A percentile compares a stretch with the other conserved stretches of the same genome.
phyloP scores from a whole-genome alignment of 2,888 invertebrate species.

The Oscheius sp. region DNA sequence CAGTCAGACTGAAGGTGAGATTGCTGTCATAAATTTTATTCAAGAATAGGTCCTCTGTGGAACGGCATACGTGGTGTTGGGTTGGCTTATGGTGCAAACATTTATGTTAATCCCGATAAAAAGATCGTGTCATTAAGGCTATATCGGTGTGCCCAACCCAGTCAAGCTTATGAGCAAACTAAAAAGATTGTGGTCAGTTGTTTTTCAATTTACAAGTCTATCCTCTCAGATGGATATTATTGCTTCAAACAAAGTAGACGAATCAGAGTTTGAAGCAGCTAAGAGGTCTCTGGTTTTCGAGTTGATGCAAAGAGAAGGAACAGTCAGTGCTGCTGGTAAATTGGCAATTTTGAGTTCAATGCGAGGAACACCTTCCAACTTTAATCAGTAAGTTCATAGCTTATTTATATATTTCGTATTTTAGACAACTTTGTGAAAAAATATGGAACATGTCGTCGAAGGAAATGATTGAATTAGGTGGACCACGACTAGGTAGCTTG shows the following conservation, averaged over 20 bases:
- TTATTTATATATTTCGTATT: constrained; percentile 15
- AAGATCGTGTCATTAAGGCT: constrained; percentile 80
- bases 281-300: constrained; percentile 87
- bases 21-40: neutral
- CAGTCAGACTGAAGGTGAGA: constrained; percentile 80
- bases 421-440: constrained; percentile 51
- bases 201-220: constrained; percentile 2
- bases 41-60: constrained; percentile 63
- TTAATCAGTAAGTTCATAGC: constrained; percentile 47
- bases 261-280: constrained; percentile 82
- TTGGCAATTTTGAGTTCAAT: constrained; percentile 82
- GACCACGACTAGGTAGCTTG: constrained; percentile 47
- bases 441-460: constrained; percentile 59
- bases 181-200: constrained; percentile 78
- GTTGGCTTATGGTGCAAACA: constrained; percentile 81
- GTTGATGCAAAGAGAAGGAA: constrained; percentile 83
- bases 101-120: constrained; percentile 76
- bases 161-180: constrained; percentile 83
- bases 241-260: constrained; percentile 77
- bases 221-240: constrained; percentile 70
- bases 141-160: constrained; percentile 81
- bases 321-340: constrained; percentile 80
- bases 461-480: constrained; percentile 53
- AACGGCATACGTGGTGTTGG: constrained; percentile 85
- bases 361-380: constrained; percentile 75